Percentiles rank a stretch among this genome's conserved stretches.
phyloP scores from a whole-genome alignment of 92 coral and sea anemone species.

The Phymanthus crucifer region DNA sequence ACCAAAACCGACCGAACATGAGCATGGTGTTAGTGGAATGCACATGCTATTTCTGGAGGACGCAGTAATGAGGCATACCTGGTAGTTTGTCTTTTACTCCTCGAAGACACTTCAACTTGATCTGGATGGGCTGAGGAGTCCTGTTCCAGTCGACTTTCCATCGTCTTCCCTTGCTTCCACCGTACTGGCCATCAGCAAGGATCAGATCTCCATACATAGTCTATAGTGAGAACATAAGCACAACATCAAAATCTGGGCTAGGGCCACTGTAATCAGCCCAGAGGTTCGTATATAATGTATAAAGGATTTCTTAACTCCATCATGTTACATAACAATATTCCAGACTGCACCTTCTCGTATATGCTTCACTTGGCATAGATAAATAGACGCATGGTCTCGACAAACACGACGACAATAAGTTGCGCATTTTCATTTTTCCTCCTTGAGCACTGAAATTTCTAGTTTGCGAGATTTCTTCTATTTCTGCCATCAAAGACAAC shows the following conservation, averaged over 20 bases:
- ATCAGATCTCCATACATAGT: conserved; percentile 97
- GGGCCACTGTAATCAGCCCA: too few relatives aligned
- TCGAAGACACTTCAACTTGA: conserved; percentile 88
- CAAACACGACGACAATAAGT: too few relatives aligned
- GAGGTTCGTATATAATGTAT: neutral
- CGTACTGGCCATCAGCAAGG: conserved; percentile 97
- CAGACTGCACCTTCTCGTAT: neutral
- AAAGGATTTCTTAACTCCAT: neutral
- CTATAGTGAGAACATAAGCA: conserved; percentile 10
- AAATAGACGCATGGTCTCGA: too few relatives aligned
- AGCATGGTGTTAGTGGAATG: too few relatives aligned
- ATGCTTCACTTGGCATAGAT: too few relatives aligned
- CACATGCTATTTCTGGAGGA: neutral
- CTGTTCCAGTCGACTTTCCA: conserved; percentile 99
- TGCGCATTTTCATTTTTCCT: too few relatives aligned
- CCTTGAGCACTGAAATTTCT: too few relatives aligned
- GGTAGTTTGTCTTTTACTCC: conserved; percentile 90
- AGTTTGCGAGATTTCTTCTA: too few relatives aligned
- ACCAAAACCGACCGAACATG: too few relatives aligned
- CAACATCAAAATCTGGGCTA: too few relatives aligned
- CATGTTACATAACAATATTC: neutral
- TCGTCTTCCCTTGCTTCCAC: conserved; percentile 95
- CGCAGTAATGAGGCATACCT: neutral
- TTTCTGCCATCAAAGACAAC: too few relatives aligned
- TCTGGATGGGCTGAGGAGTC: conserved; percentile 97